Conservation (phyloP, 2,888 invertebrate genomes). For the Agrochola circellaris region DNA sequence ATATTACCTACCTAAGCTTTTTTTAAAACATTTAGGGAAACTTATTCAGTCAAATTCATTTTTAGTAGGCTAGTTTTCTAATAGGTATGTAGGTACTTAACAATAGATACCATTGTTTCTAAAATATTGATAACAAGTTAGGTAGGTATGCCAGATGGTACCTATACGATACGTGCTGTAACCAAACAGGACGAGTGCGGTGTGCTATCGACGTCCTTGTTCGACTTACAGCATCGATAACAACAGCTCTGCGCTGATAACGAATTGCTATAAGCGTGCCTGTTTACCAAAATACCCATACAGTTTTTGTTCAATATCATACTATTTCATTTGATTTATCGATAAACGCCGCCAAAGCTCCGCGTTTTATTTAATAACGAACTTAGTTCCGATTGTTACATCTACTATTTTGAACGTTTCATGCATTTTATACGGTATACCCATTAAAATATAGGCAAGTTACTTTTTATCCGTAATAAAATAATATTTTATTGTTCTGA, state of each 20-base stretch:
- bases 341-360: constrained; percentile 52
- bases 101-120: constrained; percentile 33
- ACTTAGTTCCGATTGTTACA: constrained; percentile 56
- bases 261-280: constrained; percentile 70
- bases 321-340: constrained; percentile 22
- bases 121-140: constrained; percentile 49
- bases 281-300: constrained; percentile 66
- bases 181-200: constrained; percentile 74
- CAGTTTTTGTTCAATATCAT: constrained; percentile 52
- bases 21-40: not conserved
- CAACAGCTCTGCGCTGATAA: constrained; percentile 74
- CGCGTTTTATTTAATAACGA: constrained; percentile 41
- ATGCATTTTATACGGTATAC: constrained; percentile 53
- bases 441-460: constrained; percentile 50
- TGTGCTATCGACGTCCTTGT: constrained; percentile 83
- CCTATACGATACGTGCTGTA: constrained; percentile 64
- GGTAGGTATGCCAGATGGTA: constrained; percentile 61
- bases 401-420: constrained; percentile 54
- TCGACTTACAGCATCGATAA: constrained; percentile 86
- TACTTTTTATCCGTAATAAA: constrained; percentile 60
- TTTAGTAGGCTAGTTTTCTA: not conserved
- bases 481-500: constrained; percentile 78
- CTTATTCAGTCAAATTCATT: not conserved
- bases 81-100: constrained; percentile 17
- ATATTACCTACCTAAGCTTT: not conserved